phyloP scores from a whole-genome alignment of 2,113 vertebrate species.

The Electrona antarctica region DNA sequence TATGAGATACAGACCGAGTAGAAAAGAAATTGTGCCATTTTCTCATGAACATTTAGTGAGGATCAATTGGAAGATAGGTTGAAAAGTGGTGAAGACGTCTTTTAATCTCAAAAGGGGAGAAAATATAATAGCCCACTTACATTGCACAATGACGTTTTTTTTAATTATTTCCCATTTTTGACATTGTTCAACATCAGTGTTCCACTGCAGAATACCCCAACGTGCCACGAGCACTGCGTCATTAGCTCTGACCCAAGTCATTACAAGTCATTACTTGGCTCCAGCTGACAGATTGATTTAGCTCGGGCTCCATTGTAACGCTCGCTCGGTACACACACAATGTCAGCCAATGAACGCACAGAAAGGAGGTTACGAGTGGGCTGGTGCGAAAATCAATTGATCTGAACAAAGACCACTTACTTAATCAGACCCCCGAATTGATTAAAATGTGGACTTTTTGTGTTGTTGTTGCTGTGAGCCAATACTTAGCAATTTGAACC shows the following conservation, averaged over 20 bases:
- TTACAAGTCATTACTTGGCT: slow-evolving; percentile 23
- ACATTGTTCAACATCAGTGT: background rate
- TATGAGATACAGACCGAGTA: too few relatives aligned
- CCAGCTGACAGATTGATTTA: slow-evolving; percentile 6
- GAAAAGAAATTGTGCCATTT: too few relatives aligned
- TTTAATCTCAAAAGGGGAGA: background rate
- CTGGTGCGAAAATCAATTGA: slow-evolving; percentile 38
- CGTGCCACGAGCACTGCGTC: background rate
- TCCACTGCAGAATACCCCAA: background rate
- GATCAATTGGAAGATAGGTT: too few relatives aligned
- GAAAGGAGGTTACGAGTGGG: slow-evolving; percentile 36
- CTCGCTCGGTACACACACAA: background rate
- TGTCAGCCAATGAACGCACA: slow-evolving; percentile 12
- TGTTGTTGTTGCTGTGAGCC: slow-evolving; percentile 16
- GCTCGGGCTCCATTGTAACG: slow-evolving; percentile 35
- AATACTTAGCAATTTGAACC: slow-evolving; percentile 21
- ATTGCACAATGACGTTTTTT: background rate
- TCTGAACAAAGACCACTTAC: slow-evolving; percentile 48
- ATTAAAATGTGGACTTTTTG: slow-evolving; percentile 40
- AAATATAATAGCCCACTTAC: background rate
- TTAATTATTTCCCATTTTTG: background rate
- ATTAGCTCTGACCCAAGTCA: slow-evolving; percentile 18
- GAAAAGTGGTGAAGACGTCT: background rate
- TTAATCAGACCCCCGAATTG: slow-evolving; percentile 40
- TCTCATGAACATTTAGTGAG: too few relatives aligned